These are phyloP conservation scores for Oxycera nigricornis DNA, from an alignment of 2,888 invertebrate genomes.

Conservation along the genomic window DNA sequence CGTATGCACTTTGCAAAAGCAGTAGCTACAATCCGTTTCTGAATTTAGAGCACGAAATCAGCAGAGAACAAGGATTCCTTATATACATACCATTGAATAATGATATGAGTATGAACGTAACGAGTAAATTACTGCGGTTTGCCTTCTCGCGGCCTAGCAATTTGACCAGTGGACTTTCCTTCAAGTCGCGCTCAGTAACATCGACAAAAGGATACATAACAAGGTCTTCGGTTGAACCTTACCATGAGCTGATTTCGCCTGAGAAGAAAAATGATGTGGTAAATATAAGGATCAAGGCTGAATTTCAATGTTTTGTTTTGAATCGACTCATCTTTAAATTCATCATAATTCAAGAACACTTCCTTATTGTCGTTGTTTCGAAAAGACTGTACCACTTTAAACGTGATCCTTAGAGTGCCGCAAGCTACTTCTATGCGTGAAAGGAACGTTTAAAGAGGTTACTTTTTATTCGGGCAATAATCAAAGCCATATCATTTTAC, in stretches of 20 bases:
- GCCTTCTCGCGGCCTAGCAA: conserved; percentile 59
- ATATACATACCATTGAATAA: conserved; percentile 70
- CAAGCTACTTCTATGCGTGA: too few relatives aligned
- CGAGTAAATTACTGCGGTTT: conserved; percentile 55
- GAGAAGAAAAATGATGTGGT: conserved; percentile 58
- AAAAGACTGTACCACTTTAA: too few relatives aligned
- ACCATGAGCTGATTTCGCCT: conserved; percentile 58
- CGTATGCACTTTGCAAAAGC: conserved; percentile 64
- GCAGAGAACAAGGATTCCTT: conserved; percentile 73
- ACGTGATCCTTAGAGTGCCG: too few relatives aligned
- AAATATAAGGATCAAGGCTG: conserved; percentile 34
- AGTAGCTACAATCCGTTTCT: conserved; percentile 69
- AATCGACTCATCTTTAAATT: neutral
- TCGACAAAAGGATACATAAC: conserved; percentile 58
- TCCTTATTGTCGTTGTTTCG: too few relatives aligned
- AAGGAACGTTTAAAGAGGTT: too few relatives aligned
- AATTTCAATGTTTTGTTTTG: neutral
- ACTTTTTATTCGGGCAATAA: too few relatives aligned
- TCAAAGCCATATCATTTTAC: too few relatives aligned
- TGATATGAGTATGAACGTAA: conserved; percentile 57
- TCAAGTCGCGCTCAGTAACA: conserved; percentile 61
- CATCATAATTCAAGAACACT: too few relatives aligned
- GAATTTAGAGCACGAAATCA: conserved; percentile 70
- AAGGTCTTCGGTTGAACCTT: conserved; percentile 55
- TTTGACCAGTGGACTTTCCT: conserved; percentile 59